These are phyloP conservation scores for Cyrtorhinus lividipennis DNA, from an alignment of 1,140 invertebrate genomes.

Conservation along the genomic window DNA sequence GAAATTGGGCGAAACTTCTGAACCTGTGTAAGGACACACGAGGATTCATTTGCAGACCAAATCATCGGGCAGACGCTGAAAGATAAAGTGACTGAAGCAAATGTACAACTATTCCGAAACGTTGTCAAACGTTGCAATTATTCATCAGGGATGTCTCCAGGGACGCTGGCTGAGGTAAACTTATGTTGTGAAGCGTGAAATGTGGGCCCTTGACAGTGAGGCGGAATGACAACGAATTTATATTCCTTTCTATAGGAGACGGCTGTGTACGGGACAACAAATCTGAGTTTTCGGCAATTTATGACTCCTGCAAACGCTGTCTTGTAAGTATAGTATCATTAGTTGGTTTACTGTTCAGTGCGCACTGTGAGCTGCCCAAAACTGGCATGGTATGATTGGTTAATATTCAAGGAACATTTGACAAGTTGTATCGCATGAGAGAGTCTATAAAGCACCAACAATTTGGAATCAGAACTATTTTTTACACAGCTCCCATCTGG, in stretches of 20 bases:
- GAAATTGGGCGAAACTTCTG: too few relatives aligned
- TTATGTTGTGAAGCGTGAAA: not conserved
- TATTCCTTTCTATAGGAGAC: not conserved
- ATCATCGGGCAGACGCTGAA: constrained; percentile 2
- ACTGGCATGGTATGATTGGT: too few relatives aligned
- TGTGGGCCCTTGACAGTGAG: too few relatives aligned
- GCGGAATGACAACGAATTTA: too few relatives aligned
- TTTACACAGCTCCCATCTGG: not conserved
- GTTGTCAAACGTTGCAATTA: not conserved
- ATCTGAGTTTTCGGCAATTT: constrained; percentile 10
- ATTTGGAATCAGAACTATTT: too few relatives aligned
- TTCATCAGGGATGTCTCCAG: not conserved
- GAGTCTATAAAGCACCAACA: too few relatives aligned
- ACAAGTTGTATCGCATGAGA: too few relatives aligned
- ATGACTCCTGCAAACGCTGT: constrained; percentile 18
- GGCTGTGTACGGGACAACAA: not conserved
- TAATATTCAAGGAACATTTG: too few relatives aligned
- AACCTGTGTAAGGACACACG: not conserved
- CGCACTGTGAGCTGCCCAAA: too few relatives aligned
- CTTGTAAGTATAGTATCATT: constrained; percentile 8
- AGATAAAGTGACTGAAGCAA: not conserved
- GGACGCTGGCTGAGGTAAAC: not conserved
- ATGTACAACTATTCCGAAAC: not conserved
- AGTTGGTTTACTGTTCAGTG: not conserved
- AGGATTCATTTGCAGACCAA: not conserved